Evolutionary conservation across 1,140 invertebrate genomes (phyloP), one percentile per base, ranked within the genome.

Genomic region (Drosophila teissieri): DNA sequence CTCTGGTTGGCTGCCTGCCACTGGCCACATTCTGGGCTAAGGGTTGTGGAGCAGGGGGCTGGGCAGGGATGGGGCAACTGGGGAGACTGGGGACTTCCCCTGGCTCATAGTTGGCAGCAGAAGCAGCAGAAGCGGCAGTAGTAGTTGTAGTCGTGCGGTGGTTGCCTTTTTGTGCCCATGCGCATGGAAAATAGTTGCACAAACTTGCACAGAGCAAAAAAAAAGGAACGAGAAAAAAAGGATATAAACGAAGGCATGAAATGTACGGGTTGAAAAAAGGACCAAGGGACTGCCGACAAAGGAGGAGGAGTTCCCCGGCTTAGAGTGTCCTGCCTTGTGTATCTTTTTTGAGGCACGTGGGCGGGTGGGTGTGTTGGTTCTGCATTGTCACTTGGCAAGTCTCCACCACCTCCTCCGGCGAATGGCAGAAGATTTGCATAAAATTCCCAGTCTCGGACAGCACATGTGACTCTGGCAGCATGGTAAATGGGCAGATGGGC

Each of bases 141-240:
- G 42, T 39, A 39, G 37, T 57, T 51, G 42, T 57, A 68, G 42
- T 73, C 68, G 48, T 68, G 63, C 63, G 68, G 57, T 84, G 77
- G 84, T 84, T 86, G 83, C 84, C 80, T 80, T 73, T 78, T 73
- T 90, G 77, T 89, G 84, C 84, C 84, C 84, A 89, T 89, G 84
- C 84, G 84, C 84, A 89, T 90, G 84, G 85, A 89, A 89, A 89
- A 89, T 89, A 89, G 85, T 84, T 80, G 80, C 85, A 89, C 80
- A 89, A 90, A 89, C 77, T 85, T 78, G 78, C 69, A 85, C 67
- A 58, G 48, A 72, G 88, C 70, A 67, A 17, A 58, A 24, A 73
- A 52, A 64, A 49, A 63, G n/a, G n/a, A 61, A 56, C 36, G 1
- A 8, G 37, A 17, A 53, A 62, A 69, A 57, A 61, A 31, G 55